Conservation (phyloP, 2,113 vertebrate genomes). For the Cyrtonyx montezumae region DNA sequence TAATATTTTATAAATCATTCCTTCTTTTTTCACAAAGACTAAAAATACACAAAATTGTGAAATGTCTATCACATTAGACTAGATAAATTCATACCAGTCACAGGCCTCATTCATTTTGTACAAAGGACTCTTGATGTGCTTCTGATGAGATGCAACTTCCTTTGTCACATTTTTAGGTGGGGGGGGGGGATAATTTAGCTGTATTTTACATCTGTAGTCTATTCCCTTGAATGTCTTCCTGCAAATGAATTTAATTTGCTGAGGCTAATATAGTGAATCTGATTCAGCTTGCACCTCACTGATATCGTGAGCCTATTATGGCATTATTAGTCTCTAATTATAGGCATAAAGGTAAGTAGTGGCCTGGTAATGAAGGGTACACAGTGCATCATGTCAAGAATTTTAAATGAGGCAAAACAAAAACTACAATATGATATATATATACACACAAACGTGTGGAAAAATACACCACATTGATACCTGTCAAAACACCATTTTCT, state of each 20-base stretch:
- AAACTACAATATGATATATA: too few species aligned
- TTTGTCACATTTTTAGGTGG: neutral
- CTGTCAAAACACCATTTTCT: neutral
- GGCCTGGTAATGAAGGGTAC: neutral
- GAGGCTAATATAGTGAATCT: neutral
- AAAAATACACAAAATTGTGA: neutral
- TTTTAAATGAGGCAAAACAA: neutral
- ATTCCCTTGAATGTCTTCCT: conserved; percentile 12
- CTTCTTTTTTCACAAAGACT: neutral
- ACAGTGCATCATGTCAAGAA: neutral
- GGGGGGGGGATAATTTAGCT: neutral
- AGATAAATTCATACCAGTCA: neutral
- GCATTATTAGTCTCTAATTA: conserved; percentile 27
- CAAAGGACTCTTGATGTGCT: neutral
- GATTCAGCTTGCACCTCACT: conserved; percentile 2
- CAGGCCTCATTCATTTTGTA: neutral
- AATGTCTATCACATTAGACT: neutral
- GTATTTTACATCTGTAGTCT: neutral
- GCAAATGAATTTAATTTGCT: conserved; percentile 41
- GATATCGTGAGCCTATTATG: neutral
- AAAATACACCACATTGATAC: neutral
- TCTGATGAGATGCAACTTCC: neutral
- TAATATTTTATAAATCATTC: neutral
- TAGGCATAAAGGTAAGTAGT: conserved; percentile 20
- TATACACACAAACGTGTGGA: neutral